Conservation (phyloP, 2,888 invertebrate species). For the Drosophila cognata region DNA sequence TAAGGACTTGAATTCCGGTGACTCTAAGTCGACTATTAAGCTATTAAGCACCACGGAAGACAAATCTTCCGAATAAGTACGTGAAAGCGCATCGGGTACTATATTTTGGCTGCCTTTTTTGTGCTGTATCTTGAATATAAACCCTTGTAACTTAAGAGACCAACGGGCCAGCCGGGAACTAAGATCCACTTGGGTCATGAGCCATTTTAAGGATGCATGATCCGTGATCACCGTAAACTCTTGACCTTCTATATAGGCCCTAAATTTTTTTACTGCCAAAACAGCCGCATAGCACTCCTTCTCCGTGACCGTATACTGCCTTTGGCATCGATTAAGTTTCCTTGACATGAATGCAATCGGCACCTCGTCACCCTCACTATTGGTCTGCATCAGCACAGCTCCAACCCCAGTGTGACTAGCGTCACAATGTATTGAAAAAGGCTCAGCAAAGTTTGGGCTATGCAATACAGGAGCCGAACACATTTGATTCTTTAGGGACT, state of each 20-base stretch:
- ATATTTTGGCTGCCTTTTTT: not conserved
- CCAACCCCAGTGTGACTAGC: constrained; percentile 26
- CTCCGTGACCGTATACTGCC: not conserved
- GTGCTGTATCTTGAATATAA: not conserved
- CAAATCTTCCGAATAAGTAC: not conserved
- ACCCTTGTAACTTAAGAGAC: not conserved
- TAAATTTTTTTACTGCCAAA: constrained; percentile 13
- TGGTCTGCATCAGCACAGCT: constrained; percentile 15
- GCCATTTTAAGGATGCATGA: not conserved
- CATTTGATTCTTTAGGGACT: too few species aligned
- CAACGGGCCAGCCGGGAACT: not conserved
- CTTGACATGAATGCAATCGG: not conserved
- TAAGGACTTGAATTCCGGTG: not conserved
- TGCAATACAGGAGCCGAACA: too few species aligned
- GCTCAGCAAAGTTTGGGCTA: not conserved
- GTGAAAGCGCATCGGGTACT: not conserved
- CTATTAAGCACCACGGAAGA: not conserved
- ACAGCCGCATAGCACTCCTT: constrained; percentile 22
- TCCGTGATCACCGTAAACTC: not conserved
- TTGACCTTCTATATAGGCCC: constrained; percentile 5
- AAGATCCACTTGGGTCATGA: not conserved
- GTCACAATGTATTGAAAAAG: constrained; percentile 26
- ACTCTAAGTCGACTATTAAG: too few species aligned
- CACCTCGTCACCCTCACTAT: not conserved
- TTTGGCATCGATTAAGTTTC: constrained; percentile 14